phyloP scores from a whole-genome alignment of 2,888 invertebrate species.

The Unio pictorum region DNA sequence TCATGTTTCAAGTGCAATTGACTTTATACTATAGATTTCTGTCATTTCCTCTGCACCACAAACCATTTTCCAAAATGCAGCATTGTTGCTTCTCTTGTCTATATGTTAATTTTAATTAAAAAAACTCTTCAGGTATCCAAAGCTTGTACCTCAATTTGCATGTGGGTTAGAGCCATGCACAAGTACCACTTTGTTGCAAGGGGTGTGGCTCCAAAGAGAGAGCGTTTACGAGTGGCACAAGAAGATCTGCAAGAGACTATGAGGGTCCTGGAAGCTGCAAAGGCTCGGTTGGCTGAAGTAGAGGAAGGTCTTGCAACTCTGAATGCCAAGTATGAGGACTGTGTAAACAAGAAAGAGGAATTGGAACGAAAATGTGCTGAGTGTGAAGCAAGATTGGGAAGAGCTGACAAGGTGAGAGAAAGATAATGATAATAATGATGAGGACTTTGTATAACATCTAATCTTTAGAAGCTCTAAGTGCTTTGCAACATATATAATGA shows the following conservation, averaged over 20 bases:
- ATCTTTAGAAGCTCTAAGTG: too few relatives aligned
- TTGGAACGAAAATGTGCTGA: conserved; percentile 70
- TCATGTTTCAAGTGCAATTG: too few relatives aligned
- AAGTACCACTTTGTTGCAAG: conserved; percentile 72
- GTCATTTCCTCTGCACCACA: too few relatives aligned
- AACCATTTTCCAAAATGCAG: too few relatives aligned
- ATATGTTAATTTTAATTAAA: too few relatives aligned
- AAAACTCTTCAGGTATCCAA: conserved; percentile 78
- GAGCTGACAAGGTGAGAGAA: conserved; percentile 70
- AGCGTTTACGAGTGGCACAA: conserved; percentile 66
- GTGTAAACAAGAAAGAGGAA: conserved; percentile 71
- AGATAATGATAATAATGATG: too few relatives aligned
- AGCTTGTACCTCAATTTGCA: conserved; percentile 86
- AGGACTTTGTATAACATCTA: too few relatives aligned
- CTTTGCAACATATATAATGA: too few relatives aligned
- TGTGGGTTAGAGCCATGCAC: conserved; percentile 79
- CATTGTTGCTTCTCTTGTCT: too few relatives aligned
- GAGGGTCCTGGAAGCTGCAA: conserved; percentile 66
- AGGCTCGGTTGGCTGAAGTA: conserved; percentile 66
- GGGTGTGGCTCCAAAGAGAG: conserved; percentile 71
- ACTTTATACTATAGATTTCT: too few relatives aligned
- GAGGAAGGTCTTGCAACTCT: conserved; percentile 70
- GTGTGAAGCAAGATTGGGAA: conserved; percentile 69
- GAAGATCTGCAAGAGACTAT: conserved; percentile 69
- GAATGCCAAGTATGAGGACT: conserved; percentile 71